phyloP scores from a whole-genome alignment of 2,797 vertebrate species.

The Aplochiton taeniatus region DNA sequence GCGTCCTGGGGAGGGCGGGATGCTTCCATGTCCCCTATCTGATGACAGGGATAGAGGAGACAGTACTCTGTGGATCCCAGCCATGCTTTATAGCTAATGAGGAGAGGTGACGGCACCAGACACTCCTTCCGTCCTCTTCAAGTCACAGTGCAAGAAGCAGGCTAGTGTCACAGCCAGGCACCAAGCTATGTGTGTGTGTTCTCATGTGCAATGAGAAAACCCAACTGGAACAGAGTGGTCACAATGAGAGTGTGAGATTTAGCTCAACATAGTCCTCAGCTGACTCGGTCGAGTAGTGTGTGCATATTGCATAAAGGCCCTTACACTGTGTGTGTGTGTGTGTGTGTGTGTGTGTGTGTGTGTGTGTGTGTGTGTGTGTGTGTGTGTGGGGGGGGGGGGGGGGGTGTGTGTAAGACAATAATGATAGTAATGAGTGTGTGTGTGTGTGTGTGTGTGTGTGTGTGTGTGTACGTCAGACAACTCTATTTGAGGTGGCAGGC shows the following conservation, averaged over 20 bases:
- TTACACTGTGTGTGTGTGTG: conserved; percentile 17
- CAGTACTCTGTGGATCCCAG: conserved; percentile 50
- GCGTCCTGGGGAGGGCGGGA: conserved; percentile 30
- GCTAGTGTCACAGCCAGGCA: conserved; percentile 23
- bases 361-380: conserved; percentile 20
- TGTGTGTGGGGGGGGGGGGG: conserved; percentile 29
- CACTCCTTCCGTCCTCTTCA: conserved; percentile 39
- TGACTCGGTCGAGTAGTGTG: conserved; percentile 25
- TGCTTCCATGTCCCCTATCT: conserved; percentile 21
- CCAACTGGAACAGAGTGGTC: conserved; percentile 13
- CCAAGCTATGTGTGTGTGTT: conserved; percentile 14
- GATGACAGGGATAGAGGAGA: conserved; percentile 17
- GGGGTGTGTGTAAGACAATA: not conserved
- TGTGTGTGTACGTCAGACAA: conserved; percentile 60
- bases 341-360: conserved; percentile 4
- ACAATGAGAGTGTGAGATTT: conserved; percentile 34
- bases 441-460: conserved; percentile 34
- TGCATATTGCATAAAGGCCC: not conserved
- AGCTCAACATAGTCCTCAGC: conserved; percentile 31
- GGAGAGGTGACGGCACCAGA: conserved; percentile 48
- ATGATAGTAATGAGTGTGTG: no score
- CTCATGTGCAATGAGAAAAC: conserved; percentile 17
- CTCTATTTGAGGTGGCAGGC: conserved; percentile 78
- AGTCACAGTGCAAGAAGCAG: conserved; percentile 53
- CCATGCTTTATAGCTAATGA: conserved; percentile 61